Percentiles rank a stretch among this genome's conserved stretches.
These are phyloP conservation scores for Philantomba maxwellii DNA, from an alignment of 2,113 vertebrate genomes.

Conservation along the genomic window DNA sequence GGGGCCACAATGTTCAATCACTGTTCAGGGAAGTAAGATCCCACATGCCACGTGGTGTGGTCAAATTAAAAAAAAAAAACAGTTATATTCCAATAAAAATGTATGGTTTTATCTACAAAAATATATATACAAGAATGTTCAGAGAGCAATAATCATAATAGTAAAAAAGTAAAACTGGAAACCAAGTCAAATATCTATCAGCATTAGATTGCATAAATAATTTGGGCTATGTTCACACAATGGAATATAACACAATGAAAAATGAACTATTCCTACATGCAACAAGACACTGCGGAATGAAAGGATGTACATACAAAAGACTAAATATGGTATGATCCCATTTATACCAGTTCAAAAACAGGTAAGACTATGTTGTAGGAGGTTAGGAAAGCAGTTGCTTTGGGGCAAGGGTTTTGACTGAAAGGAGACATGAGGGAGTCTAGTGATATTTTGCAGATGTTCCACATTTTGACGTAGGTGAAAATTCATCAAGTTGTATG, in stretches of 20 bases:
- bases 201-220: background rate
- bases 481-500: background rate
- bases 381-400: background rate
- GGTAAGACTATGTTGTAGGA: background rate
- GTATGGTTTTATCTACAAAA: background rate
- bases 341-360: background rate
- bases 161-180: background rate
- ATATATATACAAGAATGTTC: background rate
- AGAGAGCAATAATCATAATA: background rate
- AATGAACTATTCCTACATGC: background rate
- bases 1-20: background rate
- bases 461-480: background rate
- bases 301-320: background rate
- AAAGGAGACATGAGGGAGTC: background rate
- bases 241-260: background rate
- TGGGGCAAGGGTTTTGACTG: background rate
- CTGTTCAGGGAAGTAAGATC: background rate
- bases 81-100: background rate
- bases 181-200: background rate
- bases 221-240: background rate
- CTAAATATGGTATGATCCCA: background rate
- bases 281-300: background rate
- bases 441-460: background rate
- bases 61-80: background rate
- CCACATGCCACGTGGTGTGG: background rate